Evolutionary conservation across 2,888 invertebrate genomes (phyloP), one percentile per base, ranked within the genome.

Genomic region (Thymelicus lineola): DNA sequence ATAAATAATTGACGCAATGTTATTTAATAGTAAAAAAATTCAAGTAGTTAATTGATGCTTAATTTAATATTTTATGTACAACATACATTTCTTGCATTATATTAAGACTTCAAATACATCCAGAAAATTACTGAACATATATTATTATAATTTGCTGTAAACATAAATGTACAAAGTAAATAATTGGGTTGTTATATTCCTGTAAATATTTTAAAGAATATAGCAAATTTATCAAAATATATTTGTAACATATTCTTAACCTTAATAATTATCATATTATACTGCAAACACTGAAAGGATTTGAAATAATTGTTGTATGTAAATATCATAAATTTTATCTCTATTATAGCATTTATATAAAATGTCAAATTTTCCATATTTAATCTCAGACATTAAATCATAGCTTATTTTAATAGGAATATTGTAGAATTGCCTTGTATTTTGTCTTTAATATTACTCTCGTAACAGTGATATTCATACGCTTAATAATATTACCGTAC

Each of bases 251-350:
- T 64, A 69, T 42, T 36, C 38, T 63, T 69, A 69, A 48, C 58
- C 7, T 75, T 76, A 76, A 85, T 86, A 20, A 55, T 20, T 3
- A 42, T 87, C 82, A 79, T 76, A 82, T 85, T 76, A 82, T 85
- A 90, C 91, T 92, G 91, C 91, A 92, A 89, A 84, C 92, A 92
- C 92, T 91, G 69, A 87, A 92, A 73, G 92, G 92, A 93, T 93
- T 93, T 93, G 92, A 92, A 86, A 86, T 79, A 75, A 81, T 76
- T 82, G 38, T 58, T 38, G 59, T 48, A 57, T 59, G 55, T 70
- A 70, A 53, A 70, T 53, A 45, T 64, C 50, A 58, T 63, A 28
- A 58, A 59, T 42, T 70, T 45, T 55, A 59, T 59, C 50, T 57
- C n/a, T 59, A 70, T 60, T 28, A 45, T 55, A 55, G n/a, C 48